Base-by-base conservation (phyloP, 2,113 vertebrate species). In the Nerophis ophidion region DNA sequence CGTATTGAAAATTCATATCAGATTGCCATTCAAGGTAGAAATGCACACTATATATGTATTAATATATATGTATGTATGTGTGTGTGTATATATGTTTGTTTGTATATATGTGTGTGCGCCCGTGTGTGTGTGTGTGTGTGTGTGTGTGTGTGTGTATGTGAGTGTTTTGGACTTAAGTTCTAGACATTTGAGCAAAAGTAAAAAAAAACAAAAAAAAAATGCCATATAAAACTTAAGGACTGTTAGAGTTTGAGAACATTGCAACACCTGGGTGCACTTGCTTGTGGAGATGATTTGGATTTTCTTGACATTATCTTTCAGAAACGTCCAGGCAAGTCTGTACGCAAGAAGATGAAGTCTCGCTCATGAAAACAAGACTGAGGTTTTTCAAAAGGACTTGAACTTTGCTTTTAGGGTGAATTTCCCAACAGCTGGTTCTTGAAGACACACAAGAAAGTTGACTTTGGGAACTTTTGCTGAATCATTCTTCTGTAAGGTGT, bases 261-360 rank as follows among this genome's bases (percentile, higher is more conserved):
- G 19, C 19, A 26, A 53, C 13, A 7, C 4, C 33, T 4, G 4
- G 5, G 26, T 52, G 11, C 15, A 13, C 33, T 14, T 11, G 35
- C 11, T 40, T 44, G 15, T 14, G 19, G 55, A 49, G 34, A 34
- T 40, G 8, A 59, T 16, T 47, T 49, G 13, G 16, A 16, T 47
- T 61, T 46, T 7, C 63, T 53, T 33, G 4, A 33, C n/a, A 7
- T 68, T 48, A 52, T 6, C 69, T 82, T 80, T 0, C 85, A 98
- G 96, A 98, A 97, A 81, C 93, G 96, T 54, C 97, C 94, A 3
- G 95, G 97, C 48, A 99, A 98, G 79, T 89, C 88, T 26, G 78
- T 86, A 8, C 89, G 95, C 56, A 93, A 89, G 83, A 97, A 97
- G 79, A 95, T 93, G 87, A 99, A 95, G 85, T 85, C 58, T 62